Conservation (phyloP, 2,888 invertebrate genomes). For the Bhutanitis thaidina region DNA sequence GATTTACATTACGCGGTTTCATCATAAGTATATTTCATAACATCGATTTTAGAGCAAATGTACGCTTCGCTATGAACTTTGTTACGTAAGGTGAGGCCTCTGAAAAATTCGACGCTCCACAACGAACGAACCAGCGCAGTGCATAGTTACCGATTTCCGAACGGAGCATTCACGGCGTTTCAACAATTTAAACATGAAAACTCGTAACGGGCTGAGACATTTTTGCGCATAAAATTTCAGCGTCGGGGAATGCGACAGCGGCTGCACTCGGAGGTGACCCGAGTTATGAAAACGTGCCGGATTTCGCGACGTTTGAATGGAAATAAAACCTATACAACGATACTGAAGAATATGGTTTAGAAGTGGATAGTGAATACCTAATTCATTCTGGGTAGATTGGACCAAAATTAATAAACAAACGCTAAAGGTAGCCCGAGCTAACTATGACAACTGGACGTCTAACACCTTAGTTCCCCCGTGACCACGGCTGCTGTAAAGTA, state of each 20-base stretch:
- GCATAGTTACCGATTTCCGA: constrained; percentile 29
- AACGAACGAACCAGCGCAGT: background rate
- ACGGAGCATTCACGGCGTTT: constrained; percentile 35
- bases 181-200: constrained; percentile 66
- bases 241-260: constrained; percentile 17
- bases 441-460: too few relatives aligned
- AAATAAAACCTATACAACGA: too few relatives aligned
- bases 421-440: too few relatives aligned
- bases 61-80: background rate
- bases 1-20: background rate
- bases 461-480: too few relatives aligned
- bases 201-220: constrained; percentile 45
- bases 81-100: background rate
- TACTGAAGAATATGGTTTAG: too few relatives aligned
- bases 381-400: too few relatives aligned
- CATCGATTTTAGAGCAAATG: background rate
- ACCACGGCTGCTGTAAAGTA: too few relatives aligned
- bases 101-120: background rate
- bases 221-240: constrained; percentile 62
- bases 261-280: background rate
- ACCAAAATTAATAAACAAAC: too few relatives aligned
- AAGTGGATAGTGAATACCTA: too few relatives aligned
- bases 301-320: background rate
- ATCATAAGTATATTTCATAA: background rate
- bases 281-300: constrained; percentile 6